phyloP scores from a whole-genome alignment of 1,140 invertebrate species.

The Neoseiulus cucumeris region DNA sequence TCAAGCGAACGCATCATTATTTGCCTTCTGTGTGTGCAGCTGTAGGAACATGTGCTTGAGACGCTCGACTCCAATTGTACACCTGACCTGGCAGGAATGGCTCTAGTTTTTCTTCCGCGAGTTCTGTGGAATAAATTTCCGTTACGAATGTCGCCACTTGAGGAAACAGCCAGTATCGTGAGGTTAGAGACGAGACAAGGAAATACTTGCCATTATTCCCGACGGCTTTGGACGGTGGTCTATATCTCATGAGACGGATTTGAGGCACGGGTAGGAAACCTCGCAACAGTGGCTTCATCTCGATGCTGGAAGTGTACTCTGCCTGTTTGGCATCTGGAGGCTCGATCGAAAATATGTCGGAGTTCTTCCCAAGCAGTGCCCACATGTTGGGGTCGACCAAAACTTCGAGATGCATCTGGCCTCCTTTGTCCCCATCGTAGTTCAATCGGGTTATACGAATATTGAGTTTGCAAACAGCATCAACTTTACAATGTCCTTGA shows the following conservation, averaged over 20 bases:
- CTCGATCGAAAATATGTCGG: conserved; percentile 16
- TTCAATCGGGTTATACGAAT: conserved; percentile 41
- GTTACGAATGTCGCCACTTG: too few relatives aligned
- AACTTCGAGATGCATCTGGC: conserved; percentile 38
- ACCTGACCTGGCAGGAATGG: conserved; percentile 67
- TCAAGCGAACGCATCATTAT: not conserved
- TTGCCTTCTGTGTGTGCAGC: conserved; percentile 1
- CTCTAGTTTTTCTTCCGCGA: conserved; percentile 40
- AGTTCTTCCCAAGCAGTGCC: conserved; percentile 43
- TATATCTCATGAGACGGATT: conserved; percentile 73
- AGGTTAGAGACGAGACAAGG: conserved; percentile 8
- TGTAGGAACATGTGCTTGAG: conserved; percentile 55
- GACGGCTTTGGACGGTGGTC: conserved; percentile 42
- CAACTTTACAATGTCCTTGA: conserved; percentile 63
- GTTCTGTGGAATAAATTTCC: not conserved
- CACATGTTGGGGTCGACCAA: conserved; percentile 71
- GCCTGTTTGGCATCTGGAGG: not conserved
- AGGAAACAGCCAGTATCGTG: conserved; percentile 12
- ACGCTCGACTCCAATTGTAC: conserved; percentile 64
- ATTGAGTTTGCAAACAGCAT: conserved; percentile 62
- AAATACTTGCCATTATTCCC: conserved; percentile 15
- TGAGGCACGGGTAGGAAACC: conserved; percentile 69
- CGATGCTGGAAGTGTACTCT: conserved; percentile 42
- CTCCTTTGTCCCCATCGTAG: conserved; percentile 22
- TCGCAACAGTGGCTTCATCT: conserved; percentile 71